Evolutionary conservation across 2,113 vertebrate genomes (phyloP).

Genomic region (human (Homo sapiens)): DNA sequence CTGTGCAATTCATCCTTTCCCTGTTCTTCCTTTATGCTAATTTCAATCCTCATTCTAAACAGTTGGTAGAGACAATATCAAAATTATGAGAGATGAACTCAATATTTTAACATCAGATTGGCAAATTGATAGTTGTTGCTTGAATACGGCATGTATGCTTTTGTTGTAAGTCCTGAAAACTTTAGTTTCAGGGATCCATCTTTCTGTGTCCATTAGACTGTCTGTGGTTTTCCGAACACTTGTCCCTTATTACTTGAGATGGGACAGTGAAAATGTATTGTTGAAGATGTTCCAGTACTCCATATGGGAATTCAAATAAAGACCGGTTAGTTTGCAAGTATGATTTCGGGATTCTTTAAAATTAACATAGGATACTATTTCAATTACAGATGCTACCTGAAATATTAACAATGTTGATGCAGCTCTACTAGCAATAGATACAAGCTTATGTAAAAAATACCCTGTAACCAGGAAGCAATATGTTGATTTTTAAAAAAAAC

Average conservation of each 20-base stretch:
- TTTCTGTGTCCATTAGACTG: not conserved
- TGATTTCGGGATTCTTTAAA: not conserved
- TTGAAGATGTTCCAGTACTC: not conserved
- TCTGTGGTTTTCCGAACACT: not conserved
- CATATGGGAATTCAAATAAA: not conserved
- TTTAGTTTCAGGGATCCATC: not conserved
- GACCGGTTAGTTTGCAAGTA: not conserved
- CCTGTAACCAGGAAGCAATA: not conserved
- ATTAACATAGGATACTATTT: not conserved
- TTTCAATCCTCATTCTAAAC: not conserved
- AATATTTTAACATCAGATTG: not conserved
- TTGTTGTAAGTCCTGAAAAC: not conserved
- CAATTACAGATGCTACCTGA: not conserved
- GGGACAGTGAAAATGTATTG: not conserved
- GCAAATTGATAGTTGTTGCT: not conserved
- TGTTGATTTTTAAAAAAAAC: not conserved
- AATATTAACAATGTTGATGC: not conserved
- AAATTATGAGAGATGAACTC: not conserved
- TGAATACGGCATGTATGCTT: accelerated
- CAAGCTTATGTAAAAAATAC: not conserved
- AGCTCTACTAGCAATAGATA: not conserved
- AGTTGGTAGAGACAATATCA: not conserved
- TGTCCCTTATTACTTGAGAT: not conserved
- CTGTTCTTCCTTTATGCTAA: not conserved
- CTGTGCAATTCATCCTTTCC: not conserved